A percentile compares a stretch with the other conserved stretches of the same genome.
Evolutionary conservation across 2,113 vertebrate species (phyloP).

Genomic region (Chloroceryle aenea): DNA sequence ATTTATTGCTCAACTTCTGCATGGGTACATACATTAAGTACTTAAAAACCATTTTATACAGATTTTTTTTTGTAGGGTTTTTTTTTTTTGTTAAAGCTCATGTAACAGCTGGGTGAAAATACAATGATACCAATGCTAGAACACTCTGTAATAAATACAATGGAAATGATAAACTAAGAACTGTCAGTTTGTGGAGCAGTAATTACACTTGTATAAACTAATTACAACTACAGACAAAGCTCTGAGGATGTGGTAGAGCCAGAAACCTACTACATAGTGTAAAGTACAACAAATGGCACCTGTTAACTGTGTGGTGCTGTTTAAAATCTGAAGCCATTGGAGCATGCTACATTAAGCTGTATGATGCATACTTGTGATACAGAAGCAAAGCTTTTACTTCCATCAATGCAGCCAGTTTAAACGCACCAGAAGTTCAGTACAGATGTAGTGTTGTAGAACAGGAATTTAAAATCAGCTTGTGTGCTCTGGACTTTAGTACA

Average conservation of each 20-base stretch:
- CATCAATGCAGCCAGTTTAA: constrained; percentile 61
- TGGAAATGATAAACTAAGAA: constrained; percentile 81
- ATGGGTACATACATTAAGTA: constrained; percentile 87
- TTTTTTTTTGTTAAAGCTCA: constrained; percentile 85
- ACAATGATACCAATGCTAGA: constrained; percentile 84
- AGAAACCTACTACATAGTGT: constrained; percentile 64
- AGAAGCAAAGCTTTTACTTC: constrained; percentile 66
- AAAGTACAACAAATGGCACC: constrained; percentile 67
- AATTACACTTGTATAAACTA: constrained; percentile 78
- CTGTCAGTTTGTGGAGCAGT: constrained; percentile 76
- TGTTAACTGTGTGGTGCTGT: constrained; percentile 54
- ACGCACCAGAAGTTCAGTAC: constrained; percentile 67
- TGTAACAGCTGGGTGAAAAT: constrained; percentile 90
- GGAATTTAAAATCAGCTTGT: constrained; percentile 52
- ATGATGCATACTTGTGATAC: constrained; percentile 35
- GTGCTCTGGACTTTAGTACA: constrained; percentile 77
- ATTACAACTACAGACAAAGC: constrained; percentile 78
- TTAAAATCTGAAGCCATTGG: constrained; percentile 39
- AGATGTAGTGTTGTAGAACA: constrained; percentile 75
- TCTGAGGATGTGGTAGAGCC: constrained; percentile 77
- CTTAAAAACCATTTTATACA: constrained; percentile 85
- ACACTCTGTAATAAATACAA: constrained; percentile 93
- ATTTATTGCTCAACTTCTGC: constrained; percentile 94
- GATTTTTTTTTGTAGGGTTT: constrained; percentile 81
- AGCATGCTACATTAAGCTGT: constrained; percentile 53